Evolutionary conservation across 1,140 invertebrate genomes (phyloP).

Genomic region (Pseudomyrmex gracilis): DNA sequence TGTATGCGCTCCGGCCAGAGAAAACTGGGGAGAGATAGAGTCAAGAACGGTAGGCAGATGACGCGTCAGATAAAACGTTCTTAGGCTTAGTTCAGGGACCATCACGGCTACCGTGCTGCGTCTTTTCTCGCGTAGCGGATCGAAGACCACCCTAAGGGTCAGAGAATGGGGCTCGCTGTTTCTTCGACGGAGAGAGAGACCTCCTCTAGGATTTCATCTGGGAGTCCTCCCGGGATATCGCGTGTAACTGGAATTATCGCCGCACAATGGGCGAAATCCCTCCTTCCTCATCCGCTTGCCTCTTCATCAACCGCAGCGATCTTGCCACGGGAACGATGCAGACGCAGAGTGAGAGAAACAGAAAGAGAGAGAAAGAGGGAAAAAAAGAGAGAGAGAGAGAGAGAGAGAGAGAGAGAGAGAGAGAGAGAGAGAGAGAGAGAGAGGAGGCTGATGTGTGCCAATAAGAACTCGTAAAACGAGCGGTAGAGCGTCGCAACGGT

Average conservation of each 20-base stretch:
- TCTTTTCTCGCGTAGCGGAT: constrained; percentile 54
- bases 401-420: constrained; percentile 2
- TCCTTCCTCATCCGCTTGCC: constrained; percentile 44
- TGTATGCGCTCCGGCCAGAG: constrained; percentile 23
- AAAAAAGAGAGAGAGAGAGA: constrained; percentile 17
- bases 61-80: constrained; percentile 77
- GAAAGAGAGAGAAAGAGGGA: background rate
- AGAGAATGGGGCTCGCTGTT: constrained; percentile 61
- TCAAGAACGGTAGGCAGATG: constrained; percentile 75
- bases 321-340: constrained; percentile 65
- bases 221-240: constrained; percentile 66
- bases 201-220: constrained; percentile 79
- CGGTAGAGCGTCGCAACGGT: constrained; percentile 28
- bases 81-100: constrained; percentile 76
- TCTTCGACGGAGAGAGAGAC: constrained; percentile 19
- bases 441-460: constrained; percentile 13
- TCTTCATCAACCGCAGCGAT: constrained; percentile 73
- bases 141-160: constrained; percentile 73
- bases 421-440: background rate
- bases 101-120: constrained; percentile 71
- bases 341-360: constrained; percentile 8
- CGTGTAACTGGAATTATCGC: constrained; percentile 79
- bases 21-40: constrained; percentile 67
- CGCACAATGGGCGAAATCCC: constrained; percentile 75
- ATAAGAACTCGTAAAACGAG: constrained; percentile 45